These are phyloP conservation scores for Rhinogobio ventralis DNA, from an alignment of 2,797 vertebrate species.

Conservation along the genomic window DNA sequence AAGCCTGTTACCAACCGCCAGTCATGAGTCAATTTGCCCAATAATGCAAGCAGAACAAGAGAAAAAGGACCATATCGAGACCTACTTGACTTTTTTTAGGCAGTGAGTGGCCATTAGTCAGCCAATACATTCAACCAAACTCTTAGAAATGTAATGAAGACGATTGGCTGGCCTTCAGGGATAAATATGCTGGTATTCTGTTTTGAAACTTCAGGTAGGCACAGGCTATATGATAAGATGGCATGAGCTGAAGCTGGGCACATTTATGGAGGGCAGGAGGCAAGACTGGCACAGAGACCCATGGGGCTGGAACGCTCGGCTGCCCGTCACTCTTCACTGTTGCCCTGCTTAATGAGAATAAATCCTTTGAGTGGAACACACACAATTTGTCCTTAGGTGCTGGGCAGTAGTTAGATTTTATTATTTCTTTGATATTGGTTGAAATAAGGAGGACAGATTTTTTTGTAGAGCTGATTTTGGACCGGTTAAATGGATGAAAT, in stretches of 20 bases:
- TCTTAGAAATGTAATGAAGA: constrained; percentile 71
- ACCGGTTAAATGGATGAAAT: constrained; percentile 18
- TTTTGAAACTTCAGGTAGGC: constrained; percentile 47
- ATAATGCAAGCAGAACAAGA: constrained; percentile 74
- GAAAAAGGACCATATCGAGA: constrained; percentile 70
- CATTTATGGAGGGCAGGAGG: constrained; percentile 56
- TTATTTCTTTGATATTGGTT: constrained; percentile 56
- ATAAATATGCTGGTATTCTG: constrained; percentile 48
- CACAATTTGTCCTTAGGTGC: constrained; percentile 57
- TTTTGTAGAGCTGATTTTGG: constrained; percentile 38
- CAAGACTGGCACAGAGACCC: constrained; percentile 59
- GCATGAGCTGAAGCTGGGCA: constrained; percentile 48
- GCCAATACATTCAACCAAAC: constrained; percentile 68
- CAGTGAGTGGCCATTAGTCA: constrained; percentile 68
- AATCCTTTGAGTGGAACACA: constrained; percentile 62
- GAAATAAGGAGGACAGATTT: constrained; percentile 37
- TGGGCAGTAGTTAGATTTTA: constrained; percentile 55
- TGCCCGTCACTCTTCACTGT: constrained; percentile 63
- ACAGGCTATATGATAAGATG: constrained; percentile 44
- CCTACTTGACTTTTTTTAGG: constrained; percentile 66
- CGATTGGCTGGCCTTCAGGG: constrained; percentile 53
- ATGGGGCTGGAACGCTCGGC: constrained; percentile 57
- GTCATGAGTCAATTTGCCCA: constrained; percentile 82
- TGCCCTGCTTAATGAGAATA: constrained; percentile 65
- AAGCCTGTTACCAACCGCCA: constrained; percentile 74